These are phyloP conservation scores for Gobio occitaniae DNA, from an alignment of 2,797 vertebrate species.

Conservation along the genomic window DNA sequence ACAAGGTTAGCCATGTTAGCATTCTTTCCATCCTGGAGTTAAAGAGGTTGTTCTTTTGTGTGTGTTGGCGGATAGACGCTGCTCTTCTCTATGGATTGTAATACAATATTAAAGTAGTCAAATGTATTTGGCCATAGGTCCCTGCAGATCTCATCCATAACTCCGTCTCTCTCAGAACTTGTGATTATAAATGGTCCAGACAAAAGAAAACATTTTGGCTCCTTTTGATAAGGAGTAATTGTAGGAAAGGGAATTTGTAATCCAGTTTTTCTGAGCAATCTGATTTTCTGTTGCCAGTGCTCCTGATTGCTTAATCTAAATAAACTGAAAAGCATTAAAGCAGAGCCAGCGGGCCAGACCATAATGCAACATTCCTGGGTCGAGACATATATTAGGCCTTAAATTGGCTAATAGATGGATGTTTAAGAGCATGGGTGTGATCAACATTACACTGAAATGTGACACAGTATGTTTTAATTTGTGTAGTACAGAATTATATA, in stretches of 20 bases:
- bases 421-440: slow-evolving; percentile 25
- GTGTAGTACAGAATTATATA: slow-evolving; percentile 7
- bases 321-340: slow-evolving; percentile 50
- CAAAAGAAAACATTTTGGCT: slow-evolving; percentile 59
- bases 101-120: slow-evolving; percentile 23
- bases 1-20: neutral
- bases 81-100: slow-evolving; percentile 38
- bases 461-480: slow-evolving; percentile 7
- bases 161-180: slow-evolving; percentile 13
- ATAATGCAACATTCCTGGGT: slow-evolving; percentile 31
- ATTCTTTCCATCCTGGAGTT: slow-evolving; percentile 26
- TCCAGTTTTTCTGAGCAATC: slow-evolving; percentile 55
- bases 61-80: slow-evolving; percentile 36
- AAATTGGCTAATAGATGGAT: neutral
- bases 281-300: slow-evolving; percentile 54
- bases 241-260: slow-evolving; percentile 58
- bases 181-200: slow-evolving; percentile 43
- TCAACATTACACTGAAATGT: neutral
- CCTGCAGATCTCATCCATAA: slow-evolving; percentile 40
- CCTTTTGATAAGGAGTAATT: slow-evolving; percentile 58
- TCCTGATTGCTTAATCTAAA: slow-evolving; percentile 52
- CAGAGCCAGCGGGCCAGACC: slow-evolving; percentile 44
- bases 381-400: neutral
- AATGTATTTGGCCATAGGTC: slow-evolving; percentile 43
- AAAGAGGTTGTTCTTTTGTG: slow-evolving; percentile 29